Evolutionary conservation across 2,113 vertebrate genomes (phyloP).

Genomic region (Zosterops japonicus): DNA sequence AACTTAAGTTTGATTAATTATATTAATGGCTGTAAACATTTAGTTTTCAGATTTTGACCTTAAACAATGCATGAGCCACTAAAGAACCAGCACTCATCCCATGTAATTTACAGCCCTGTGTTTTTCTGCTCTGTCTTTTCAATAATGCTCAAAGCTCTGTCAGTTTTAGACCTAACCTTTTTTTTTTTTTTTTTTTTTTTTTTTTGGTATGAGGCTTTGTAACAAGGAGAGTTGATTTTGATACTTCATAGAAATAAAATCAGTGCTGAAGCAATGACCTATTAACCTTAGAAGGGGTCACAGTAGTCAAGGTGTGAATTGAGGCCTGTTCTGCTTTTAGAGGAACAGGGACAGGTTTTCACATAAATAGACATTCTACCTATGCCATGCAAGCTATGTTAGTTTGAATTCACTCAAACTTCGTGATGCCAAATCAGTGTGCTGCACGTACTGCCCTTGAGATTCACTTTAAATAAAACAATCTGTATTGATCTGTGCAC

Average conservation of each 20-base stretch:
- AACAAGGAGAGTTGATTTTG: background rate
- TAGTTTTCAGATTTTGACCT: slow-evolving; percentile 4
- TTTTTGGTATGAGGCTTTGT: background rate
- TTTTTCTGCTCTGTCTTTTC: background rate
- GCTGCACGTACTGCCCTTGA: background rate
- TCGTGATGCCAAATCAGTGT: background rate
- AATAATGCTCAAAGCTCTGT: background rate
- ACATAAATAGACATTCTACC: background rate
- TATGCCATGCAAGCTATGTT: background rate
- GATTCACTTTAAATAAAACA: background rate
- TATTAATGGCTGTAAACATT: background rate
- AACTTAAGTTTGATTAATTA: background rate
- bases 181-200: background rate
- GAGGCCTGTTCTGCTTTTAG: background rate
- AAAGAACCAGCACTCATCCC: background rate
- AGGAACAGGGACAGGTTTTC: background rate
- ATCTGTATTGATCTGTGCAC: background rate
- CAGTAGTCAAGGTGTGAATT: background rate
- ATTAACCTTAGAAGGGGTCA: background rate
- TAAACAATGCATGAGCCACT: background rate
- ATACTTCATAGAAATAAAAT: background rate
- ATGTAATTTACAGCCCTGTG: background rate
- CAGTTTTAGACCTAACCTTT: background rate
- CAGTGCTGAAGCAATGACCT: background rate
- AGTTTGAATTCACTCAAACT: background rate